These are phyloP conservation scores for Amphibalanus amphitrite DNA, from an alignment of 1,140 invertebrate genomes.

Conservation along the genomic window DNA sequence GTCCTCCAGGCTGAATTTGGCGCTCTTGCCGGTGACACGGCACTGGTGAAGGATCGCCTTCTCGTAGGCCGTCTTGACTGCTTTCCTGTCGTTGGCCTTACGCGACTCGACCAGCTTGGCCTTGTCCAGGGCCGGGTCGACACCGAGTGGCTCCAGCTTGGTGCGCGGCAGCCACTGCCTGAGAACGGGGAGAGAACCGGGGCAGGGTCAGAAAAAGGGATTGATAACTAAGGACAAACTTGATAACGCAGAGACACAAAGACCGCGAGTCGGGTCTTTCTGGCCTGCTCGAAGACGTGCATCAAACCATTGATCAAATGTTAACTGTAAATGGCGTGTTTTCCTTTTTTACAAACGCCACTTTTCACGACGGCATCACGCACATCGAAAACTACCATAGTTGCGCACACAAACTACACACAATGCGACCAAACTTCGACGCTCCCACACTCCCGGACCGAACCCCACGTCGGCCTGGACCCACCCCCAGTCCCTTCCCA, in stretches of 20 bases:
- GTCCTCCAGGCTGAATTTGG: slow-evolving; percentile 18
- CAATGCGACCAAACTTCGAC: too few relatives aligned
- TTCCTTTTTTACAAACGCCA: too few relatives aligned
- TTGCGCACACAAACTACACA: too few relatives aligned
- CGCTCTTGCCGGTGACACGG: slow-evolving; percentile 24
- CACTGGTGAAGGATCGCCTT: slow-evolving; percentile 76
- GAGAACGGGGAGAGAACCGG: slow-evolving; percentile 19
- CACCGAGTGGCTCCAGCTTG: slow-evolving; percentile 75
- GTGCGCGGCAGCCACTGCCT: slow-evolving; percentile 87
- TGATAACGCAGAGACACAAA: slow-evolving; percentile 1
- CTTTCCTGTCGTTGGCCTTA: slow-evolving; percentile 79
- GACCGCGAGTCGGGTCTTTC: too few relatives aligned
- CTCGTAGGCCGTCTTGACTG: slow-evolving; percentile 84
- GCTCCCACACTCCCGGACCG: too few relatives aligned
- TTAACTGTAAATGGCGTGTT: too few relatives aligned
- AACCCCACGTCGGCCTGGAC: too few relatives aligned
- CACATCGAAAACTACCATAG: too few relatives aligned
- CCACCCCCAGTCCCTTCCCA: too few relatives aligned
- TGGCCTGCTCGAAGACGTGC: too few relatives aligned
- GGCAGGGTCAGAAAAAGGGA: slow-evolving; percentile 13
- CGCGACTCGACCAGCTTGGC: slow-evolving; percentile 74
- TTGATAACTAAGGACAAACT: slow-evolving; percentile 10
- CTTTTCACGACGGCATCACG: too few relatives aligned
- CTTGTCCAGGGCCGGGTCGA: slow-evolving; percentile 71
- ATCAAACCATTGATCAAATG: too few relatives aligned